These are phyloP conservation scores for Ammodytes marinus DNA, from an alignment of 2,113 vertebrate genomes.

Conservation along the genomic window DNA sequence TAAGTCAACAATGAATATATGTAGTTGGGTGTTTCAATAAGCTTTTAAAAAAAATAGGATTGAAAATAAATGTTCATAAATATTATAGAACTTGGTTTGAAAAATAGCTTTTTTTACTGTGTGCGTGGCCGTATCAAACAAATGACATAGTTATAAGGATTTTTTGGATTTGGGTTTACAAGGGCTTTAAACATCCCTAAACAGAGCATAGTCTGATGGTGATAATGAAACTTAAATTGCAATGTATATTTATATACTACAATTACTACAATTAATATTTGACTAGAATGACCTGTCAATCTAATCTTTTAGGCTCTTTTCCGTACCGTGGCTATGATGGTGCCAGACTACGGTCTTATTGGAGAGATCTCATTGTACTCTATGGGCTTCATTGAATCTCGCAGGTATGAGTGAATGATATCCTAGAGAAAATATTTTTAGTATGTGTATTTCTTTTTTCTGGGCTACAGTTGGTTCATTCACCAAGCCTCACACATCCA, in stretches of 20 bases:
- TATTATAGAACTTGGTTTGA: too few relatives aligned
- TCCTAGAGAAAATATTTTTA: not conserved
- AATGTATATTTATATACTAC: not conserved
- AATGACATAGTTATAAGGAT: too few relatives aligned
- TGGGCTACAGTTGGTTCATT: not conserved
- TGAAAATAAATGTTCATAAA: too few relatives aligned
- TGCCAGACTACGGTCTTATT: constrained; percentile 94
- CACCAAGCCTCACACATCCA: not conserved
- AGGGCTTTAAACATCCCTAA: not conserved
- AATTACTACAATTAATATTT: too few relatives aligned
- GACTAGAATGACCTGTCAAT: constrained; percentile 8
- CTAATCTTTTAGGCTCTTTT: constrained; percentile 88
- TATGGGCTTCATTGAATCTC: constrained; percentile 95
- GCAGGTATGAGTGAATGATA: constrained; percentile 83
- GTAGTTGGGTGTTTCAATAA: too few relatives aligned
- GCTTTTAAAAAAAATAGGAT: too few relatives aligned
- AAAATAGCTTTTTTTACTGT: too few relatives aligned
- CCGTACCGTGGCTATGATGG: constrained; percentile 97
- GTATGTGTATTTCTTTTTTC: not conserved
- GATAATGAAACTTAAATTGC: not conserved
- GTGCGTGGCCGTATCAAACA: too few relatives aligned
- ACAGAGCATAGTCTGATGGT: not conserved
- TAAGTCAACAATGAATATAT: too few relatives aligned
- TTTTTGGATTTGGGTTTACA: too few relatives aligned
- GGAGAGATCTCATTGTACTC: constrained; percentile 96